Base-by-base conservation (phyloP, 2,888 invertebrate species). In the Colletes collaris region DNA sequence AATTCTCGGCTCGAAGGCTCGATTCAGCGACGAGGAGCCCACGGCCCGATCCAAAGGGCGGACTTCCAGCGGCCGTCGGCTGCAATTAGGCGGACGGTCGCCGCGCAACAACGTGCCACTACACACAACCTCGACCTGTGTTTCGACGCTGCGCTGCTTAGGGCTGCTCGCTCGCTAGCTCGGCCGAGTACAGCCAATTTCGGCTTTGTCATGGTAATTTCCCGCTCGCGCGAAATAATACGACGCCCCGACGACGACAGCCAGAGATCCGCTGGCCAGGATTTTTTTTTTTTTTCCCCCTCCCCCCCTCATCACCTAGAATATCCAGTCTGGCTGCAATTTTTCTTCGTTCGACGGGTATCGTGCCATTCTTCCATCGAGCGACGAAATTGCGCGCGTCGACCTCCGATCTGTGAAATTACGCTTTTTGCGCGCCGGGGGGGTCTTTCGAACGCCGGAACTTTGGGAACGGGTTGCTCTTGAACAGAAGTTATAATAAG, bases 151-250 rank as follows among this genome's bases (percentile, higher is more conserved):
- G 58, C 49, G 74, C 79, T 86, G 82, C 86, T 86, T 81, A 86
- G 86, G 71, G 75, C 63, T 73, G 74, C 79, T 72, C 79, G 77
- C 73, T 74, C 70, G 71, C 44, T 46, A 46, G 44, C 52, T 53
- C 19, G 71, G 59, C 55, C 44, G 81, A 81, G 83, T 81, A 77
- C 79, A 72, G 79, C 46, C 87, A 86, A 89, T 89, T 88, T 88
- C 70, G 85, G 79, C 85, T 89, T 88, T 89, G 88, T 88, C 84
- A 88, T 85, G 89, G 84, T 89, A 89, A 89, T 89, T 85, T 86
- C 76, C 58, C 81, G 76, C 76, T 76, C 73, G 78, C 79, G 67
- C 82, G 77, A 86, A 81, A 84, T 86, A 86, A 86, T 76, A 84
- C 69, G 68, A 71, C 69, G 71, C 37, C 63, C 27, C 52, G n/a